phyloP scores from a whole-genome alignment of 2,113 vertebrate genomes.

The Psettodes erumei region DNA sequence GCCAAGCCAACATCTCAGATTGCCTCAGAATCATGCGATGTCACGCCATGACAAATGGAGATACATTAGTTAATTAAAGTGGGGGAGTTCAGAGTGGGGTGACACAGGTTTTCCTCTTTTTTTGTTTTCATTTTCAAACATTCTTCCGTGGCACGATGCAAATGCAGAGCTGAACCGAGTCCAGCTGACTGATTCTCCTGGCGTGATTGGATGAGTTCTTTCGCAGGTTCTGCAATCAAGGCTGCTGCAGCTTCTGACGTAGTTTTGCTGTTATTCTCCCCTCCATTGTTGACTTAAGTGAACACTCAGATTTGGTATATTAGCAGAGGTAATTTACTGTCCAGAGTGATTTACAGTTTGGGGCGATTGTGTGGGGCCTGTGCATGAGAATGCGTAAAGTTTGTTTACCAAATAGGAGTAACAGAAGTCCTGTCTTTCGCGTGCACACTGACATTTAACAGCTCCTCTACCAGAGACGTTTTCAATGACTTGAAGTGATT shows the following conservation, averaged over 20 bases:
- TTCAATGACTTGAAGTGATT: constrained; percentile 58
- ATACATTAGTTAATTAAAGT: constrained; percentile 87
- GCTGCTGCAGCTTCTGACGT: constrained; percentile 58
- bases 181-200: constrained; percentile 66
- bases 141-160: constrained; percentile 70
- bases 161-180: constrained; percentile 51
- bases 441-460: constrained; percentile 54
- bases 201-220: constrained; percentile 68
- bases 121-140: constrained; percentile 69
- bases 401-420: constrained; percentile 63
- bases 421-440: constrained; percentile 48
- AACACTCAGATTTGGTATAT: constrained; percentile 61
- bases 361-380: constrained; percentile 40
- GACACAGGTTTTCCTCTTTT: constrained; percentile 75
- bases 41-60: constrained; percentile 88
- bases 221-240: constrained; percentile 78
- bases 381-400: constrained; percentile 44
- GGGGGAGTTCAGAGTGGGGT: constrained; percentile 85
- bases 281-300: constrained; percentile 68
- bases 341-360: constrained; percentile 63
- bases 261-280: constrained; percentile 61
- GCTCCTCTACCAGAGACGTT: constrained; percentile 35
- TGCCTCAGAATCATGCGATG: constrained; percentile 88
- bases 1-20: constrained; percentile 82
- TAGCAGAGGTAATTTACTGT: constrained; percentile 62